These are phyloP conservation scores for Galerucella calmariensis DNA, from an alignment of 2,888 invertebrate species.

Conservation along the genomic window DNA sequence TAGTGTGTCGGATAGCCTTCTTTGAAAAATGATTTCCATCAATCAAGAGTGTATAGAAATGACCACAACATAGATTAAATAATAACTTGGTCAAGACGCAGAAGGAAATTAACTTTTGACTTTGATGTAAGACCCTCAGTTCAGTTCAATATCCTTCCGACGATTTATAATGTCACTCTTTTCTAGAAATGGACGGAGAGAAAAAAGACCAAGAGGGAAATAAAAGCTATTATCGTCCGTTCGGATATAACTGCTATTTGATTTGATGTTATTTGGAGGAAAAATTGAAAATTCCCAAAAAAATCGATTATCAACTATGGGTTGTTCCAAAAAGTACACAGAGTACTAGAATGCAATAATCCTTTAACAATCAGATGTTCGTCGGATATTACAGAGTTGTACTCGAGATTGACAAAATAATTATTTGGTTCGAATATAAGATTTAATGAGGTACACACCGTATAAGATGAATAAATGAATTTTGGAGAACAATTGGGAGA, in stretches of 20 bases:
- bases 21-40: slow-evolving; percentile 50
- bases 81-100: slow-evolving; percentile 61
- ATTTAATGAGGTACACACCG: too few relatives aligned
- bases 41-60: slow-evolving; percentile 57
- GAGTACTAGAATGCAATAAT: too few relatives aligned
- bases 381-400: too few relatives aligned
- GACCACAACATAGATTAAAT: slow-evolving; percentile 59
- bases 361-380: too few relatives aligned
- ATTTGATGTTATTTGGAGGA: slow-evolving; percentile 15
- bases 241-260: slow-evolving; percentile 19
- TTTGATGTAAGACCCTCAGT: slow-evolving; percentile 60
- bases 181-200: slow-evolving; percentile 35
- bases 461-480: too few relatives aligned
- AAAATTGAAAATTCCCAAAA: neutral
- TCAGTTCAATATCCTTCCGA: slow-evolving; percentile 46
- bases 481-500: too few relatives aligned
- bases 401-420: too few relatives aligned
- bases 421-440: too few relatives aligned
- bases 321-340: too few relatives aligned
- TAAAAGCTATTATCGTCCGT: slow-evolving; percentile 23
- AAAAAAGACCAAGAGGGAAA: slow-evolving; percentile 27
- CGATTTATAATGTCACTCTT: slow-evolving; percentile 46
- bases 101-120: slow-evolving; percentile 63
- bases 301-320: too few relatives aligned
- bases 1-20: slow-evolving; percentile 3